Evolutionary conservation across 2,797 vertebrate genomes (phyloP).

Genomic region (Euphonia xanthogaster): DNA sequence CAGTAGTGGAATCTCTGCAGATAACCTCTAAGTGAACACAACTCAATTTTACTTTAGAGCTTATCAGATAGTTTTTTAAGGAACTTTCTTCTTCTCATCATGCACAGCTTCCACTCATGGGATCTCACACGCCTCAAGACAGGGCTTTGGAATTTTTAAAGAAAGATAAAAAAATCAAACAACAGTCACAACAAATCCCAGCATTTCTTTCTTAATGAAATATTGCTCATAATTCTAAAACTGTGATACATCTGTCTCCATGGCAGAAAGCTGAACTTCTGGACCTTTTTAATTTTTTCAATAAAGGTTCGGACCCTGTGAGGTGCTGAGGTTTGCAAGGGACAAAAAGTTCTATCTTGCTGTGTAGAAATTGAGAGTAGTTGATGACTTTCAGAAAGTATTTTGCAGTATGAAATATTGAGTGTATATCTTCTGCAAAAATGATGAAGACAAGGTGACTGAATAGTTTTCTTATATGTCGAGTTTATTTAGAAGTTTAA

Average conservation of each 20-base stretch:
- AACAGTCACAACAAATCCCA: not conserved
- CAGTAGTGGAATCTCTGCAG: slow-evolving; percentile 8
- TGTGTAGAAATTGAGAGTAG: not conserved
- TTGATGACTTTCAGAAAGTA: not conserved
- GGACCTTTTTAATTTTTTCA: not conserved
- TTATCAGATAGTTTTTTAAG: slow-evolving; percentile 7
- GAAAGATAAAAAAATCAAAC: not conserved
- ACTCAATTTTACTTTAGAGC: not conserved
- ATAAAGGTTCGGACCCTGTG: not conserved
- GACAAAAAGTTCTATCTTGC: not conserved
- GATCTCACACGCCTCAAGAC: not conserved
- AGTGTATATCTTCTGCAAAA: not conserved
- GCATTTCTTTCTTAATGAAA: not conserved
- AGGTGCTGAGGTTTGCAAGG: not conserved
- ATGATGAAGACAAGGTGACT: not conserved
- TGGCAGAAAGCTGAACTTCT: not conserved
- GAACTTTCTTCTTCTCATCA: not conserved
- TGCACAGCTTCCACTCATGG: not conserved
- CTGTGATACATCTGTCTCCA: rapidly evolving
- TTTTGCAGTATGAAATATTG: not conserved
- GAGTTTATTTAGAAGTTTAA: not conserved
- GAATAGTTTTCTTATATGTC: not conserved
- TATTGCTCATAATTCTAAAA: not conserved
- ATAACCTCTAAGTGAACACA: slow-evolving; percentile 1
- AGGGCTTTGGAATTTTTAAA: not conserved